These are phyloP conservation scores for Takifugu bimaculatus DNA, from an alignment of 2,113 vertebrate species.

Conservation along the genomic window DNA sequence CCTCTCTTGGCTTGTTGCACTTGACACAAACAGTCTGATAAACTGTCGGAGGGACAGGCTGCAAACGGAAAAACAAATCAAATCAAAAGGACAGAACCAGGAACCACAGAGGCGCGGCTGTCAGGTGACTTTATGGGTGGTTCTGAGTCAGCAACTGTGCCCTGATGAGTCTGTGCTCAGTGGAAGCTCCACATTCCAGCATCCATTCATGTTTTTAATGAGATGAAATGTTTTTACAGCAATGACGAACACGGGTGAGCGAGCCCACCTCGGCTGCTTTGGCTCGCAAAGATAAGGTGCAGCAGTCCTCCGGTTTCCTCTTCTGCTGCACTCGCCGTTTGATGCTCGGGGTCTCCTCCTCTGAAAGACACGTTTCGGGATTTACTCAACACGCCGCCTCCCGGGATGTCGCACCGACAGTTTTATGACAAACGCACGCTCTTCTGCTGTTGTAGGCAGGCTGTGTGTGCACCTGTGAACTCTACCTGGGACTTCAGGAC, in stretches of 20 bases:
- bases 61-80: neutral
- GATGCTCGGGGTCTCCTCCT: conserved; percentile 33
- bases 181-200: too few species aligned
- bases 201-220: too few species aligned
- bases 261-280: conserved; percentile 55
- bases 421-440: neutral
- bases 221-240: neutral
- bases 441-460: neutral
- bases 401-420: too few species aligned
- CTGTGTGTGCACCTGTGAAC: conserved; percentile 16
- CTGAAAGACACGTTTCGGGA: conserved; percentile 22
- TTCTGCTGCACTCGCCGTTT: conserved; percentile 66
- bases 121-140: too few species aligned
- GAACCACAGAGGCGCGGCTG: too few species aligned
- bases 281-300: conserved; percentile 30
- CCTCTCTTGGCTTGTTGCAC: conserved; percentile 79
- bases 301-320: conserved; percentile 55
- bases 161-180: too few species aligned
- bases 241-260: too few species aligned
- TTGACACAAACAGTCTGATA: conserved; percentile 75
- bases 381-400: too few species aligned
- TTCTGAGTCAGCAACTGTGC: too few species aligned
- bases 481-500: conserved; percentile 79
- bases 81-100: neutral
- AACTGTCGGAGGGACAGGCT: conserved; percentile 75